A percentile compares a stretch with the other conserved stretches of the same genome.
These are phyloP conservation scores for Chrysotoxum bicinctum DNA, from an alignment of 2,888 invertebrate species.

Conservation along the genomic window DNA sequence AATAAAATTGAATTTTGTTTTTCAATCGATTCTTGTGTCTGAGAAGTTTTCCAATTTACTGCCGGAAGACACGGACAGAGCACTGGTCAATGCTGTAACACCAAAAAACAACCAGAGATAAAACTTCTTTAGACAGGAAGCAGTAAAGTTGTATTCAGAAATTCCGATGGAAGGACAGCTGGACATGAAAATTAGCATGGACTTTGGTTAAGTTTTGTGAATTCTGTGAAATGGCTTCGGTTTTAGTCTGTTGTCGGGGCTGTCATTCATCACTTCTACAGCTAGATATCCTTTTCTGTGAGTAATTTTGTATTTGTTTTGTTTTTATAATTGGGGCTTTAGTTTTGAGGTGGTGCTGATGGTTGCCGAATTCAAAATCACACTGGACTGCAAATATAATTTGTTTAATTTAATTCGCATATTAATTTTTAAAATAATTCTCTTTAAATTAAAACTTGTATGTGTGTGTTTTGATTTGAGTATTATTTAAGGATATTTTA, in stretches of 20 bases:
- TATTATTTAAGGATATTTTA: too few species aligned
- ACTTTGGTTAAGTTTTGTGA: neutral
- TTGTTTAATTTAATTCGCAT: neutral
- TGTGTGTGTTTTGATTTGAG: too few species aligned
- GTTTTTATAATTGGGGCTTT: neutral
- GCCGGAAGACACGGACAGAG: neutral
- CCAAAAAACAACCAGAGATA: neutral
- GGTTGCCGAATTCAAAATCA: neutral
- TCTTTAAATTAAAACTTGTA: too few species aligned
- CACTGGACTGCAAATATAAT: neutral
- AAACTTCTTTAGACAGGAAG: neutral
- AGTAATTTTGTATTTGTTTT: neutral
- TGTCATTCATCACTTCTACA: neutral
- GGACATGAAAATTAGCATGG: slow-evolving; percentile 10
- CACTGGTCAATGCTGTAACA: neutral
- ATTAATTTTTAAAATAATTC: neutral
- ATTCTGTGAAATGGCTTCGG: neutral
- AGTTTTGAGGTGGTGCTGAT: neutral
- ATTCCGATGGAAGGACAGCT: neutral
- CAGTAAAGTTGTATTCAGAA: neutral
- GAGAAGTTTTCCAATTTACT: slow-evolving; percentile 13
- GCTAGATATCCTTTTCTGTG: neutral
- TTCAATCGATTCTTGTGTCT: neutral
- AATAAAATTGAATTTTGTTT: neutral
- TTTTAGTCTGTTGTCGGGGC: neutral